Evolutionary conservation across 37 sponge, comb jelly and placozoan genomes (phyloP).

Genomic region (Haliclona indistincta): DNA sequence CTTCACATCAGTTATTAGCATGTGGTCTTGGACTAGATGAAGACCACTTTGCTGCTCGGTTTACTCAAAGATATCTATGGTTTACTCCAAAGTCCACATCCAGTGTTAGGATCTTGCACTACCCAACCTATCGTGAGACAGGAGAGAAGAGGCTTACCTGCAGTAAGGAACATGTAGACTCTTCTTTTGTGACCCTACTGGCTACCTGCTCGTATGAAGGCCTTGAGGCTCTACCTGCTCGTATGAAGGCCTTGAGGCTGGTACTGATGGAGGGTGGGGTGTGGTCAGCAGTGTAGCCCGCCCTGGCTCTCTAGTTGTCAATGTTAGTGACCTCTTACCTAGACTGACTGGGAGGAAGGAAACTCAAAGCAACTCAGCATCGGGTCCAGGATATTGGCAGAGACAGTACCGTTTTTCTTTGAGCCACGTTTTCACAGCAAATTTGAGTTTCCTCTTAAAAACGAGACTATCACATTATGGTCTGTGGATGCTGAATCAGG

Average conservation of each 20-base stretch:
- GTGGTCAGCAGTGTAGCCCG: constrained; percentile 33
- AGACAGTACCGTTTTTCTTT: constrained; percentile 62
- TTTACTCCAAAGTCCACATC: constrained; percentile 43
- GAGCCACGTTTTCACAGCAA: constrained; percentile 43
- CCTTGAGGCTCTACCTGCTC: too few relatives aligned
- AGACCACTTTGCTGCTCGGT: constrained; percentile 19
- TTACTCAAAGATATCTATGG: too few relatives aligned
- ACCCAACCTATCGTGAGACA: constrained; percentile 8
- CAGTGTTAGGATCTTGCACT: constrained; percentile 59
- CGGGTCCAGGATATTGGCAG: constrained; percentile 46
- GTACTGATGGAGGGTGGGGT: constrained; percentile 15
- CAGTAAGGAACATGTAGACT: constrained; percentile 49
- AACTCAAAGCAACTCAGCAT: constrained; percentile 59
- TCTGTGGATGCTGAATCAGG: constrained; percentile 16
- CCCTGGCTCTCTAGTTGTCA: constrained; percentile 49
- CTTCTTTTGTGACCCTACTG: constrained; percentile 52
- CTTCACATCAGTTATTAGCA: constrained; percentile 19
- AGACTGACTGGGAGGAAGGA: constrained; percentile 22
- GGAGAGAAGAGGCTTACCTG: constrained; percentile 8
- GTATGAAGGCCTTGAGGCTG: too few relatives aligned
- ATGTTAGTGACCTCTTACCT: constrained; percentile 36
- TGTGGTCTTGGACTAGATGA: constrained; percentile 43
- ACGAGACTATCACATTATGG: constrained; percentile 27
- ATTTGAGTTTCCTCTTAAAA: constrained; percentile 34
- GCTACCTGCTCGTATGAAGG: constrained; percentile 40